phyloP scores from a whole-genome alignment of 37 sponge, comb jelly and placozoan genomes.

The Spongia lamella region DNA sequence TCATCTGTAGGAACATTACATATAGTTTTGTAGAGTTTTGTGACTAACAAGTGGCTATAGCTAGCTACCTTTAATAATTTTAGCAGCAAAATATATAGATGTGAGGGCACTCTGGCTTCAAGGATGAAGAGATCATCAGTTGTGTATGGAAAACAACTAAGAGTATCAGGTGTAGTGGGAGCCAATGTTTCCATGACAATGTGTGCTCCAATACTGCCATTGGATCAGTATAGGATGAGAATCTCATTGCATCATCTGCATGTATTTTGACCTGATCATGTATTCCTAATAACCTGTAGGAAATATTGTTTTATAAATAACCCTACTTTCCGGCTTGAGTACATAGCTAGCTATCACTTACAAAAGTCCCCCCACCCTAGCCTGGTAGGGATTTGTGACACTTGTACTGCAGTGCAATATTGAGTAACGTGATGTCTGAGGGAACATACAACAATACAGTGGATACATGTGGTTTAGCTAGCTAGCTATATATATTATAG shows the following conservation, averaged over 20 bases:
- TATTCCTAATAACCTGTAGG: slow-evolving; percentile 75
- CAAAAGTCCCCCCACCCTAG: slow-evolving; percentile 68
- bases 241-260: slow-evolving; percentile 77
- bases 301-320: not conserved
- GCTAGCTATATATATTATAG: no score
- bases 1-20: slow-evolving; percentile 4
- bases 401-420: slow-evolving; percentile 71
- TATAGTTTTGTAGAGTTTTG: no score
- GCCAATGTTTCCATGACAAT: slow-evolving; percentile 82
- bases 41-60: no score
- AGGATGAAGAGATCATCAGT: slow-evolving; percentile 91
- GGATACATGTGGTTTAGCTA: slow-evolving; percentile 78
- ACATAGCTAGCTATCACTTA: no score
- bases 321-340: no score
- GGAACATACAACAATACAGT: slow-evolving; percentile 91
- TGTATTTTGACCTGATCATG: slow-evolving; percentile 95
- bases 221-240: slow-evolving; percentile 56
- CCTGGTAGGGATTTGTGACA: slow-evolving; percentile 89
- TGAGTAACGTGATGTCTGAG: slow-evolving; percentile 58
- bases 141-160: slow-evolving; percentile 89
- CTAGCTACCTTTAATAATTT: slow-evolving; percentile 32
- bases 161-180: slow-evolving; percentile 97
- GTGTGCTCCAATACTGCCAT: slow-evolving; percentile 79
- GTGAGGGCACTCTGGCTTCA: slow-evolving; percentile 77
- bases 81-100: slow-evolving; percentile 95